A percentile compares a stretch with the other conserved stretches of the same genome.
Conservation (phyloP, 2,113 vertebrate species). For the Pelusios castaneus region DNA sequence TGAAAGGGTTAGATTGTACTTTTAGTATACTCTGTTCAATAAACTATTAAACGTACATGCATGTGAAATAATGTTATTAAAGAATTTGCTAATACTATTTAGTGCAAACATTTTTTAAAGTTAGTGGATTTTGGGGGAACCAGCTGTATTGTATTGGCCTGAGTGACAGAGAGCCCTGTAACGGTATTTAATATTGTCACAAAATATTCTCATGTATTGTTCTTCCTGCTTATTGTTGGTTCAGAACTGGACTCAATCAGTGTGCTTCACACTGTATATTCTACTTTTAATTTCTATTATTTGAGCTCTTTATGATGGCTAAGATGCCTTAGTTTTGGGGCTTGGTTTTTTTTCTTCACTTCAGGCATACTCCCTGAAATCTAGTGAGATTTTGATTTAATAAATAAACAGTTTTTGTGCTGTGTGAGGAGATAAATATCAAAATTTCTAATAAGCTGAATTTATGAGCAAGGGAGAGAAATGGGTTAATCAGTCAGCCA, state of each 20-base stretch:
- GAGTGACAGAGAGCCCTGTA: not conserved
- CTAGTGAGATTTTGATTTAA: not conserved
- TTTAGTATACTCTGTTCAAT: not conserved
- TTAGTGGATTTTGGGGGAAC: not conserved
- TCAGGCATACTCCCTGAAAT: not conserved
- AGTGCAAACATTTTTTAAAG: not conserved
- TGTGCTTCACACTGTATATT: no score
- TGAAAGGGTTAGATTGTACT: fast-evolving
- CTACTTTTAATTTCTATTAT: no score
- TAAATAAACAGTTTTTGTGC: not conserved
- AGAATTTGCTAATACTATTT: not conserved
- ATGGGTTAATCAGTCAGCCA: not conserved
- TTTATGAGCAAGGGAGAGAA: not conserved
- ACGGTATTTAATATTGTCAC: no score
- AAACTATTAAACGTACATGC: not conserved
- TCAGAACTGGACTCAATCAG: no score
- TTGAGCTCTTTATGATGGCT: not conserved
- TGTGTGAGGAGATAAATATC: not conserved
- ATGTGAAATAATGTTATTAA: not conserved
- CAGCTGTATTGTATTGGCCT: not conserved
- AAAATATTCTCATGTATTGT: no score
- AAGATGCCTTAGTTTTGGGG: not conserved
- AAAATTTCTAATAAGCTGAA: not conserved
- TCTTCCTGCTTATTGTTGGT: no score
- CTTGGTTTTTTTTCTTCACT: not conserved